A percentile compares a stretch with the other conserved stretches of the same genome.
Conservation (phyloP, 1,140 invertebrate species). For the Apis florea region DNA sequence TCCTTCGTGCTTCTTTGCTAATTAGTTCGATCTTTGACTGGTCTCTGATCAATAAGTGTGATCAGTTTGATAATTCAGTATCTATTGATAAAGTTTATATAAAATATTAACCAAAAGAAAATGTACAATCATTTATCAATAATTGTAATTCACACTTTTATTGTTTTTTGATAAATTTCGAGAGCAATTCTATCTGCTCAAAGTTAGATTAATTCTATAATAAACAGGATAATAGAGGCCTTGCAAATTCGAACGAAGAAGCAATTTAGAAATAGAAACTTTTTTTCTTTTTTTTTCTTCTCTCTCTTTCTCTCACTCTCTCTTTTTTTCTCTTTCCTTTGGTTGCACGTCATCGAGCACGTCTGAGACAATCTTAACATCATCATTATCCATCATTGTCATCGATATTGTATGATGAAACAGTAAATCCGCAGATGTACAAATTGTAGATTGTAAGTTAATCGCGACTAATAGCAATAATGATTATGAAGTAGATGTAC, state of each 20-base stretch:
- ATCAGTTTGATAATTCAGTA: not conserved
- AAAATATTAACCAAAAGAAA: not conserved
- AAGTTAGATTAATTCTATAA: not conserved
- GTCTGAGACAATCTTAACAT: constrained; percentile 63
- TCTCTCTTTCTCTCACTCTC: not conserved
- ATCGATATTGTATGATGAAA: constrained; percentile 31
- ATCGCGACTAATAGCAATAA: constrained; percentile 75
- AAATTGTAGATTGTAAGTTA: constrained; percentile 73
- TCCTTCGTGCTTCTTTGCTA: not conserved
- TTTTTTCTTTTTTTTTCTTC: not conserved
- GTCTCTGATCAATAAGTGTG: constrained; percentile 20
- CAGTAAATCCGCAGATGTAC: constrained; percentile 70
- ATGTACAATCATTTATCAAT: constrained; percentile 35
- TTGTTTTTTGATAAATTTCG: not conserved
- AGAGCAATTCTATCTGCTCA: not conserved
- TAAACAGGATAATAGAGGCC: not conserved
- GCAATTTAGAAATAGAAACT: not conserved
- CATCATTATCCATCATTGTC: constrained; percentile 51
- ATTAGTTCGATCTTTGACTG: not conserved
- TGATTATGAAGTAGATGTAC: constrained; percentile 68
- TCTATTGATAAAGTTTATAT: not conserved
- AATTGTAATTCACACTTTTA: not conserved
- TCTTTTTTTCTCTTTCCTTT: not conserved
- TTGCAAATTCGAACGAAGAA: constrained; percentile 19
- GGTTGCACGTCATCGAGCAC: constrained; percentile 29